Conservation (phyloP, 2,113 vertebrate species). For the Phyllostomus hastatus region DNA sequence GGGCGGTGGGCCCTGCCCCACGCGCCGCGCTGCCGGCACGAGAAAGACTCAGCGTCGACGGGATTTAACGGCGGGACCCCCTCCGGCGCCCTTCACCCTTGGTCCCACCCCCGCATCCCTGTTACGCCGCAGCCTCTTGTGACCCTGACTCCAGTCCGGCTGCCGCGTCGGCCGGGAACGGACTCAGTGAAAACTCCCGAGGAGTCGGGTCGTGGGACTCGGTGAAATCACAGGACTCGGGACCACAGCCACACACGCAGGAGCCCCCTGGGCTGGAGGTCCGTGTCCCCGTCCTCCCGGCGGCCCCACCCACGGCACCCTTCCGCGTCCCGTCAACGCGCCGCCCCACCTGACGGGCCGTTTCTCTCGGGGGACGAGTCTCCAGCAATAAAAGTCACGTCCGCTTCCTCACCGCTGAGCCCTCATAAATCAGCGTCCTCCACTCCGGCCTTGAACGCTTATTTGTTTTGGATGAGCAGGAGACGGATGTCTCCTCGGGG, state of each 20-base stretch:
- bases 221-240: not conserved
- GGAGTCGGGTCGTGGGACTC: not conserved
- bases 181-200: slow-evolving; percentile 51
- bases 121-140: slow-evolving; percentile 27
- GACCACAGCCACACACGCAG: slow-evolving; percentile 1
- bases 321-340: rapidly evolving
- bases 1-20: not conserved
- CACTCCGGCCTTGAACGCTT: not conserved
- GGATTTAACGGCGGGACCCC: slow-evolving; percentile 39
- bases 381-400: not conserved
- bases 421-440: not conserved
- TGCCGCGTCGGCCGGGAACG: slow-evolving; percentile 30
- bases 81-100: slow-evolving; percentile 62
- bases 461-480: slow-evolving; percentile 40
- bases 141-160: not conserved
- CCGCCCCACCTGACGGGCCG: not conserved
- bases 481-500: slow-evolving; percentile 35
- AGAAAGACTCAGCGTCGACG: slow-evolving; percentile 40
- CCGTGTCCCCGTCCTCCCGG: not conserved
- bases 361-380: not conserved
- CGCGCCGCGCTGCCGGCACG: not conserved
- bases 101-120: slow-evolving; percentile 37
- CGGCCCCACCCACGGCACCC: not conserved
- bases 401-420: not conserved
- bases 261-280: not conserved